Evolutionary conservation across 2,113 vertebrate genomes (phyloP), one percentile per base, ranked within the genome.

Genomic region (Oncorhynchus gorbuscha): DNA sequence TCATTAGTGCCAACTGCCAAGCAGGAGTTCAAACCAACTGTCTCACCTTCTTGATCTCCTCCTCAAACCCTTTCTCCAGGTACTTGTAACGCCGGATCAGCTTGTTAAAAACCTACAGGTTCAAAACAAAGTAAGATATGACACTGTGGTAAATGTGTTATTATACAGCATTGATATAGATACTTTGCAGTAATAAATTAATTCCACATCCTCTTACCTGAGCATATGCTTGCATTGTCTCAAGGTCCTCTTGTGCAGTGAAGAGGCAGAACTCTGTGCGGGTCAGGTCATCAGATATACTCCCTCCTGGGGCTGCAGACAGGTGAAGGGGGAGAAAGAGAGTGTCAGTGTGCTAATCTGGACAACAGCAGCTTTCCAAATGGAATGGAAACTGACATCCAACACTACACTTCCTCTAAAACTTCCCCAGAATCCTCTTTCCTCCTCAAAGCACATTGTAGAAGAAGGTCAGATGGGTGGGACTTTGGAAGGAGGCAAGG

Each of bases 21-120:
- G 12, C 51, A 18, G 51, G 12, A 66, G 2, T 20, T 22, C 18
- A 24, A 55, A 45, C 9, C 30, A 58, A 48, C 39, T 49, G 45
- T 1, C 91, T 78, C 89, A 98, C 98, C 96, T 99, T 99, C 94
- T 99, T 99, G 80, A 99, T 96, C 94, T 99, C 98, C 91, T 99
- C 98, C 91, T 99, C 98, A 92, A 99, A 99, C 82, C 97, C 97
- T 92, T 99, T 99, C 93, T 99, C 98, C 95, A 99, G 94, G 94
- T 99, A 99, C 89, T 99, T 99, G 94, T 99, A 99, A 92, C 97
- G 97, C 94, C 97, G 95, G 94, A 99, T 99, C 89, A 99, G 93
- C 93, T 99, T 99, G 95, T 98, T 99, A 96, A 99, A 99, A 95
- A 99, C 97, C 98, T 99, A 22, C 7, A 16, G 1, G 32, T 1